Base-by-base conservation (phyloP, 1,140 invertebrate species). In the Lerema accius region DNA sequence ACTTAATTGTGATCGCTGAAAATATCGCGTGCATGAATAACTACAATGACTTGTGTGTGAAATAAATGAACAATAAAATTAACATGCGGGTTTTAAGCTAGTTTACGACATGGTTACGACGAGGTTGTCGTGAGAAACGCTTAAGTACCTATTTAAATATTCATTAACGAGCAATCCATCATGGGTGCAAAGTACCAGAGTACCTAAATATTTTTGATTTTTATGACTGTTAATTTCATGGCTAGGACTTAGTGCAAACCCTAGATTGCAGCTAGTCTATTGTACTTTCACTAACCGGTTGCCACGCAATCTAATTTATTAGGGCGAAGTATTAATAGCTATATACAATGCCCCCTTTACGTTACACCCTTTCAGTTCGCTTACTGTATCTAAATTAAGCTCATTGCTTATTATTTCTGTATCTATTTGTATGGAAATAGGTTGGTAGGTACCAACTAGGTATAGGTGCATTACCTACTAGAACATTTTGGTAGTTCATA, bases 261-360 rank as follows among this genome's bases (percentile, higher is more conserved):
- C 26, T 56, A 64, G 42, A 28, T 66, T 72, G 59, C 58, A 48
- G 56, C 17, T 53, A 48, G 59, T 49, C 67, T 71, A 73, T 69
- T 49, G 65, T 49, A 65, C 65, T 73, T 73, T 73, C 68, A 68
- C 58, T 67, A 65, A 55, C 14, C 5, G 37, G 11, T 37, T 37
- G 51, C 51, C 51, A 43, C 51, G 39, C 51, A 40, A 53, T 10
- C 16, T 15, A 42, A 55, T 55, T 53, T 53, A 53, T 53, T 42
- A 53, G 9, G 32, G 17, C 40, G n/a, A 32, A 10, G n/a, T n/a
- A n/a, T n/a, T 35, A 32, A 23, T 17, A 39, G 42, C 37, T 58
- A 40, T 56, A 58, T 58, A 67, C 35, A 53, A 17, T 4, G 10
- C 32, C 32, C 32, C 15, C 5, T 51, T 5, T 23, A 23, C 19